These are phyloP conservation scores for Oceanodroma leucorhoa DNA, from an alignment of 2,797 vertebrate species.

Conservation along the genomic window DNA sequence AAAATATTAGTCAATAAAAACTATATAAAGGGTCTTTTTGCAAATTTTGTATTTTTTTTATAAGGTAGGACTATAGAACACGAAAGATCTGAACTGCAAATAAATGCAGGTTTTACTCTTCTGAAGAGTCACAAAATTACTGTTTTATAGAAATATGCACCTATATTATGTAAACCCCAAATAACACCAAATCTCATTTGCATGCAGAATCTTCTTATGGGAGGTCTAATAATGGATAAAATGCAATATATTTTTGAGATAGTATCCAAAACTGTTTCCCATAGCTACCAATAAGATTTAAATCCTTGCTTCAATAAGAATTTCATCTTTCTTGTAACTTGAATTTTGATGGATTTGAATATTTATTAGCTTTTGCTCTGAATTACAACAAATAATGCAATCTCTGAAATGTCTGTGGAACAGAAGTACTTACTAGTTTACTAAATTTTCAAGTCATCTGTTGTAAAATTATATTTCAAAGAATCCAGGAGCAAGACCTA, in stretches of 20 bases:
- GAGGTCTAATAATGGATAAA: neutral
- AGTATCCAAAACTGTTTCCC: neutral
- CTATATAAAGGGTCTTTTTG: neutral
- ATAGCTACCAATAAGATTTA: neutral
- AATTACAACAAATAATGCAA: neutral
- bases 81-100: neutral
- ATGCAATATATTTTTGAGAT: neutral
- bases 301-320: neutral
- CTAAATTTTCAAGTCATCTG: neutral
- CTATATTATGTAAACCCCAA: neutral
- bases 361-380: neutral
- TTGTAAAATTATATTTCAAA: neutral
- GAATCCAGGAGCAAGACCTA: neutral
- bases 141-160: neutral
- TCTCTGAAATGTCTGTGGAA: neutral
- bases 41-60: neutral
- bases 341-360: neutral
- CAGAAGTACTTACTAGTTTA: neutral
- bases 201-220: neutral
- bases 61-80: neutral
- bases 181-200: neutral
- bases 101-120: neutral
- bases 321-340: neutral
- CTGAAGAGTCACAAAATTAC: neutral
- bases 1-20: neutral